Conservation (phyloP, 1,140 invertebrate species). For the Bombus haemorrhoidalis region DNA sequence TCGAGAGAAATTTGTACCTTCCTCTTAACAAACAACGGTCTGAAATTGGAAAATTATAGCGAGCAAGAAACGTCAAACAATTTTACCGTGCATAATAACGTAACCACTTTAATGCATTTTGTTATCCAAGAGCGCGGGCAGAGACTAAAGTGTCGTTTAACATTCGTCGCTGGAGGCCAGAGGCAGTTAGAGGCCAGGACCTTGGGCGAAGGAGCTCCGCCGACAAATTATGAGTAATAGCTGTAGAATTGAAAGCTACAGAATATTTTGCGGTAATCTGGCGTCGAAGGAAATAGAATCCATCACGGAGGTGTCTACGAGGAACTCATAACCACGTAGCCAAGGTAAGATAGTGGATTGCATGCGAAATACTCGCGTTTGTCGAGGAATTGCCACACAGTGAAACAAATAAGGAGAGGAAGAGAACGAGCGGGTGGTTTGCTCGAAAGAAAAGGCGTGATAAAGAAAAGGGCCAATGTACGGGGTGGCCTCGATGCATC, state of each 20-base stretch:
- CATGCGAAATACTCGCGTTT: constrained; percentile 54
- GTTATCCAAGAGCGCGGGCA: background rate
- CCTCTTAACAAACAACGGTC: background rate
- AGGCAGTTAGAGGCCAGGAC: background rate
- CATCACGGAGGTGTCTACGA: background rate
- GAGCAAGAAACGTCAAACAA: background rate
- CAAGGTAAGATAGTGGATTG: constrained; percentile 39
- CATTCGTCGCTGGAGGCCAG: background rate
- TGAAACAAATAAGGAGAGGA: background rate
- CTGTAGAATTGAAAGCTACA: background rate
- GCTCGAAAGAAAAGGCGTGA: background rate
- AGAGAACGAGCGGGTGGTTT: background rate
- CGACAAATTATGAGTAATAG: constrained; percentile 24
- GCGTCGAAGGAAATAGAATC: constrained; percentile 29
- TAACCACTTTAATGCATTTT: background rate
- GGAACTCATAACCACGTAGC: background rate
- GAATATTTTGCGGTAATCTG: constrained; percentile 1
- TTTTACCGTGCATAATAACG: background rate
- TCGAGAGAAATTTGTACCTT: background rate
- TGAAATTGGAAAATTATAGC: background rate
- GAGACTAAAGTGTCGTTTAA: constrained; percentile 11
- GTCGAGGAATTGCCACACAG: constrained; percentile 6
- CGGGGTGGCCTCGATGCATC: constrained; percentile 31
- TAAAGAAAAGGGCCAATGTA: constrained; percentile 40
- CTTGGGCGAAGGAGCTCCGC: background rate